Conservation (phyloP, 2,113 vertebrate genomes). For the Nerophis lumbriciformis region DNA sequence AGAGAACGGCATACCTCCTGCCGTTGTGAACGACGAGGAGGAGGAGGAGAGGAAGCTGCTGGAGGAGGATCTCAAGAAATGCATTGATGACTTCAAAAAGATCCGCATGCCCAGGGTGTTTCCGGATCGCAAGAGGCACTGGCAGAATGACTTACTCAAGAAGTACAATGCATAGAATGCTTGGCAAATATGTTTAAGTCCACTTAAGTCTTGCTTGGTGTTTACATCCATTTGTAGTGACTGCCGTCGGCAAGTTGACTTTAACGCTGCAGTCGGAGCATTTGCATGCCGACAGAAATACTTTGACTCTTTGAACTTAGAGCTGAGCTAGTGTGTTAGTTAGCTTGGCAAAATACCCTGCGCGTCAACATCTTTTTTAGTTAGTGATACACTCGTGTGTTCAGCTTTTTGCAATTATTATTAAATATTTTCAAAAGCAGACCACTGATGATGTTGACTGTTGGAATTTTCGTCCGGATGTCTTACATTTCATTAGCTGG, state of each 20-base stretch:
- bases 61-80: slow-evolving; percentile 75
- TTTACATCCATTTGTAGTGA: slow-evolving; percentile 15
- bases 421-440: slow-evolving; percentile 4
- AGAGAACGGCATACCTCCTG: slow-evolving; percentile 59
- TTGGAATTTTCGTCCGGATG: slow-evolving; percentile 14
- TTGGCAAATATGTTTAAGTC: not conserved
- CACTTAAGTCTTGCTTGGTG: slow-evolving; percentile 1
- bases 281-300: slow-evolving; percentile 35
- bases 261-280: slow-evolving; percentile 22
- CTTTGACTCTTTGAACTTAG: slow-evolving; percentile 13
- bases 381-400: slow-evolving; percentile 7
- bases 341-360: slow-evolving; percentile 2
- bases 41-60: slow-evolving; percentile 72
- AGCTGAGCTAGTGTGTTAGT: slow-evolving; percentile 21
- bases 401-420: slow-evolving; percentile 10
- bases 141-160: slow-evolving; percentile 75
- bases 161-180: slow-evolving; percentile 70
- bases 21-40: slow-evolving; percentile 49
- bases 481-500: slow-evolving; percentile 3
- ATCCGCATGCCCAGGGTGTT: slow-evolving; percentile 71
- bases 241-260: slow-evolving; percentile 20
- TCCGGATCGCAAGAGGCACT: slow-evolving; percentile 76
- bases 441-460: slow-evolving; percentile 13
- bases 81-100: slow-evolving; percentile 74
- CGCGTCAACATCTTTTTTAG: slow-evolving; percentile 6